Evolutionary conservation across 2,797 vertebrate genomes (phyloP), one percentile per base, ranked within the genome.

Genomic region (Meda fulgida): DNA sequence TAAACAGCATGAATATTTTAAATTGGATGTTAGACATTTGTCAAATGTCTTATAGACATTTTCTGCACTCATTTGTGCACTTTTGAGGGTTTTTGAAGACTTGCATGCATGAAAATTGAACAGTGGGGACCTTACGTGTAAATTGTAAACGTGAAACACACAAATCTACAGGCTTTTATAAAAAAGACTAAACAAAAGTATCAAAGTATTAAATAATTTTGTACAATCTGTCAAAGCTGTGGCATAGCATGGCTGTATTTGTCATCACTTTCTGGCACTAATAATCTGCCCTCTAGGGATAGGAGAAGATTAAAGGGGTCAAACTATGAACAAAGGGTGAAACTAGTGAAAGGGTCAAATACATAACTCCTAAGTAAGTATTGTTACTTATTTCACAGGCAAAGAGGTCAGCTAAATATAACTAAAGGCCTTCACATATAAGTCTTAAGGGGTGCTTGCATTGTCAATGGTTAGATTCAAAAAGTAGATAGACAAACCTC

Each of bases 1-100:
- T 72, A 71, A 81, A 81, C 80, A 81, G 26, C 67, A 60, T 72
- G n/a, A 81, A 81, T 81, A 81, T 81, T 81, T 81, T 43, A 72
- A 9, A 69, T 70, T 55, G 23, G 31, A 36, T 81, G 79, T 70
- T 40, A 81, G 34, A n/a, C n/a, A n/a, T n/a, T n/a, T n/a, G n/a
- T n/a, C n/a, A n/a, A n/a, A n/a, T n/a, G n/a, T 67, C 21, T 72
- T 51, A 72, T 70, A 48, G 21, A 79, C 29, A 11, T 23, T 66
- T 38, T 36, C 40, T 77, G 43, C 71, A 76, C 29, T 19, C 29
- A 79, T 34, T 67, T 36, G 26, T 48, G 11, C 58, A 65, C 26
- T 23, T 82, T 65, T 43, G 26, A 18, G 11, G 18, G 19, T 23
- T 29, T 84, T 14, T 48, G 23, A 43, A 40, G 36, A 29, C 43